These are phyloP conservation scores for Pseudorhiza aurosa DNA, from an alignment of 30 jellyfish, hydroid and myxozoan species.

Conservation along the genomic window DNA sequence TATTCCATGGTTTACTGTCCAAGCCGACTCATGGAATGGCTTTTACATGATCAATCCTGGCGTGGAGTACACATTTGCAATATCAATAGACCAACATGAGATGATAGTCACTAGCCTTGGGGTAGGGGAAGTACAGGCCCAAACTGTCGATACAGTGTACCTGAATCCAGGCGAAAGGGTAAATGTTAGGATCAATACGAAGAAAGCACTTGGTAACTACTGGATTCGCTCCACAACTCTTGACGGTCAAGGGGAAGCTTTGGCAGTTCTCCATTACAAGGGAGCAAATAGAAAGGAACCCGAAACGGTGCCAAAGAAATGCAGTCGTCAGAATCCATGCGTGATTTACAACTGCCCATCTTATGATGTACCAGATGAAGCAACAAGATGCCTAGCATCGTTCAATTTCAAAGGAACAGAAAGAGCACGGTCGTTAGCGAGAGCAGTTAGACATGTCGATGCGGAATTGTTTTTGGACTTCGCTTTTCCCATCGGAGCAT, in stretches of 20 bases:
- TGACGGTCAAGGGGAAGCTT: conserved; percentile 57
- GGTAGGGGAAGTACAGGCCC: conserved; percentile 62
- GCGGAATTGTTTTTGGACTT: conserved; percentile 71
- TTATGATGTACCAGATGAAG: conserved; percentile 38
- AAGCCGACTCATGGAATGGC: conserved; percentile 52
- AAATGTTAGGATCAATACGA: conserved; percentile 49
- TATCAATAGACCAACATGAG: conserved; percentile 75
- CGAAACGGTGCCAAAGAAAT: conserved; percentile 27
- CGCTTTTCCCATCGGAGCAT: conserved; percentile 91
- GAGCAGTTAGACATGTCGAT: conserved; percentile 54
- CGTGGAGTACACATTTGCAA: conserved; percentile 64
- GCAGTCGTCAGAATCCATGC: conserved; percentile 59
- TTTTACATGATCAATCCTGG: conserved; percentile 75
- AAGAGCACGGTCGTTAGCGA: conserved; percentile 43
- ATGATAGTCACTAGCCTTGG: conserved; percentile 56
- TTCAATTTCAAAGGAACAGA: conserved; percentile 39
- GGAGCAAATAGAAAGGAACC: conserved; percentile 85
- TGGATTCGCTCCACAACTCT: conserved; percentile 84
- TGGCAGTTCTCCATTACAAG: conserved; percentile 87
- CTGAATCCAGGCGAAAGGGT: conserved; percentile 89
- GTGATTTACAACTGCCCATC: conserved; percentile 82
- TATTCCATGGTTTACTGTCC: conserved; percentile 54
- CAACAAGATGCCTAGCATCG: conserved; percentile 47
- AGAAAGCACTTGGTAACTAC: conserved; percentile 48
- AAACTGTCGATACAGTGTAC: conserved; percentile 57